These are phyloP conservation scores for Dryobates pubescens DNA, from an alignment of 2,797 vertebrate genomes.

Conservation along the genomic window DNA sequence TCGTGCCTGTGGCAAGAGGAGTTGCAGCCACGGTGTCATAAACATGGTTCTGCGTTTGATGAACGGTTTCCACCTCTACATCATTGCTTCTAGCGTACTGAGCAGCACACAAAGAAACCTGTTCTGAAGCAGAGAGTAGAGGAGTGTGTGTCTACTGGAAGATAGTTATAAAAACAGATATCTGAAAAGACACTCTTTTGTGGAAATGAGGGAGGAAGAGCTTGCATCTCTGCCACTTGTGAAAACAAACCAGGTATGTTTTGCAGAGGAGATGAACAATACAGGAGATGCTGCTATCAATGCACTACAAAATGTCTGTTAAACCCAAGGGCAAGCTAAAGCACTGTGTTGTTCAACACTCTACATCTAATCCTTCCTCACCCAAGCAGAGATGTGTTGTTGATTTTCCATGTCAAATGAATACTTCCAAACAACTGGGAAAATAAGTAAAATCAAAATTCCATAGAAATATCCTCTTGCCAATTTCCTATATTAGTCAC, in stretches of 20 bases:
- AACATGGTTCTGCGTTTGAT: neutral
- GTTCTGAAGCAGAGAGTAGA: neutral
- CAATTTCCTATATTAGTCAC: neutral
- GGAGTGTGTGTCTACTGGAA: neutral
- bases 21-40: fast-evolving
- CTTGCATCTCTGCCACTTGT: neutral
- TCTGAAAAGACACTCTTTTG: neutral
- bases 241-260: neutral
- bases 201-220: neutral
- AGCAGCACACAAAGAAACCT: neutral
- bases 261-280: neutral
- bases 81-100: neutral
- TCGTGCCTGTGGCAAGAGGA: neutral
- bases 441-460: neutral
- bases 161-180: neutral
- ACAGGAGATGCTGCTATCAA: neutral
- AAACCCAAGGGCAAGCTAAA: neutral
- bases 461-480: neutral
- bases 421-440: neutral
- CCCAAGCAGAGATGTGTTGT: neutral
- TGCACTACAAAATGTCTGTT: neutral
- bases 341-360: neutral
- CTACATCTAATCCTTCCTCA: neutral
- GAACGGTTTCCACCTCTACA: neutral
- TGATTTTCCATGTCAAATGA: neutral